Conservation (phyloP, 2,113 vertebrate genomes). For the Arenaria interpres region DNA sequence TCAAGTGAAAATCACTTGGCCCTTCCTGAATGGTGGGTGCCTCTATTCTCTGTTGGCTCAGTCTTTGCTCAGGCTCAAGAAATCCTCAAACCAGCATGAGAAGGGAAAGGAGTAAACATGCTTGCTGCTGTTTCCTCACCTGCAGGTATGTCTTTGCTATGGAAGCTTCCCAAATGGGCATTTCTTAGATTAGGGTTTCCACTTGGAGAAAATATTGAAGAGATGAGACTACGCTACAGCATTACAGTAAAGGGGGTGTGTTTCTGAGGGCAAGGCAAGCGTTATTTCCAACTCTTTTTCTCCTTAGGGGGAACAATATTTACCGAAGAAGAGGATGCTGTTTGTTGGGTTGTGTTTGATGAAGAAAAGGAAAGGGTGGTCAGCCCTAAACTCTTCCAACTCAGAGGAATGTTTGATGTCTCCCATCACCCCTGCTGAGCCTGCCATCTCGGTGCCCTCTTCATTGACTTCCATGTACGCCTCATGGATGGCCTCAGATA, state of each 20-base stretch:
- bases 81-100: background rate
- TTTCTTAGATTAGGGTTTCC: background rate
- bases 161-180: background rate
- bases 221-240: background rate
- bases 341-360: slow-evolving; percentile 63
- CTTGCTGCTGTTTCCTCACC: background rate
- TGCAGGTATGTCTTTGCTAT: background rate
- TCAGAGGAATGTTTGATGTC: background rate
- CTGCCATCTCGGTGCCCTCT: slow-evolving; percentile 45
- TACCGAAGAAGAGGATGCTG: background rate
- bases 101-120: background rate
- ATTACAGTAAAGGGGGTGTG: background rate
- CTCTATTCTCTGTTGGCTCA: background rate
- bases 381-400: slow-evolving; percentile 34
- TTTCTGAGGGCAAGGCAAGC: background rate
- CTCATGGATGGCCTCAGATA: slow-evolving; percentile 65
- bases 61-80: background rate
- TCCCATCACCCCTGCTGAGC: background rate
- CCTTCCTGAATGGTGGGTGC: background rate
- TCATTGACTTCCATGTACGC: slow-evolving; percentile 70
- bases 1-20: background rate
- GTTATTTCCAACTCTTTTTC: too few relatives aligned
- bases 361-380: slow-evolving; percentile 72
- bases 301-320: too few relatives aligned
- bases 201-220: background rate